A percentile compares a stretch with the other conserved stretches of the same genome.
These are phyloP conservation scores for Ernsta delagoae DNA, from an alignment of 2,888 invertebrate genomes.

Conservation along the genomic window DNA sequence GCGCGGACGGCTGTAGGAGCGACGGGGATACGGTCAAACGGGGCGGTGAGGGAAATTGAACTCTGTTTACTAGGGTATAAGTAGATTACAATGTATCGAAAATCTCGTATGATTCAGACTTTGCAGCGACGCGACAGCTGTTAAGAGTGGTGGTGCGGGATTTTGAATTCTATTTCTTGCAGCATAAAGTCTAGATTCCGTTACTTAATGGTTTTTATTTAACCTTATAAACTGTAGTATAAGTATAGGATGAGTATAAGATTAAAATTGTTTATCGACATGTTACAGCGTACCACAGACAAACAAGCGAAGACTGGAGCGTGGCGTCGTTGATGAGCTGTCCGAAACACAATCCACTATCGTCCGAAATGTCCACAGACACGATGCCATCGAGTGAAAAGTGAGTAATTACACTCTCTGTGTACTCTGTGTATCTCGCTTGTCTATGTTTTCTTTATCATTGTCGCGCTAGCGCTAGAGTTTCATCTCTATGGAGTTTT, in stretches of 20 bases:
- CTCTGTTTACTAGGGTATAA: too few species aligned
- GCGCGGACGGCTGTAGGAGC: not conserved
- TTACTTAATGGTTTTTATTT: too few species aligned
- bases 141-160: too few species aligned
- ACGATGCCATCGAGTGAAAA: constrained; percentile 77
- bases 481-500: too few species aligned
- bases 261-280: too few species aligned
- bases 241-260: too few species aligned
- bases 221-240: too few species aligned
- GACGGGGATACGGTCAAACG: not conserved
- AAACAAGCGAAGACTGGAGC: constrained; percentile 87
- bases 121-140: too few species aligned
- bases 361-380: constrained; percentile 60
- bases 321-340: constrained; percentile 90
- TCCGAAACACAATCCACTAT: constrained; percentile 84
- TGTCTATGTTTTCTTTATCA: constrained; percentile 33
- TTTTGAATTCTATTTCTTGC: too few species aligned
- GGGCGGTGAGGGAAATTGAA: not conserved
- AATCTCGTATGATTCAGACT: too few species aligned
- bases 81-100: too few species aligned
- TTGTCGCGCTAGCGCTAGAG: not conserved
- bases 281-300: constrained; percentile 65
- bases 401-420: constrained; percentile 57
- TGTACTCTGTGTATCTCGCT: constrained; percentile 34
- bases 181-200: not conserved